phyloP scores from a whole-genome alignment of 2,113 vertebrate genomes.

The Scophthalmus maximus region DNA sequence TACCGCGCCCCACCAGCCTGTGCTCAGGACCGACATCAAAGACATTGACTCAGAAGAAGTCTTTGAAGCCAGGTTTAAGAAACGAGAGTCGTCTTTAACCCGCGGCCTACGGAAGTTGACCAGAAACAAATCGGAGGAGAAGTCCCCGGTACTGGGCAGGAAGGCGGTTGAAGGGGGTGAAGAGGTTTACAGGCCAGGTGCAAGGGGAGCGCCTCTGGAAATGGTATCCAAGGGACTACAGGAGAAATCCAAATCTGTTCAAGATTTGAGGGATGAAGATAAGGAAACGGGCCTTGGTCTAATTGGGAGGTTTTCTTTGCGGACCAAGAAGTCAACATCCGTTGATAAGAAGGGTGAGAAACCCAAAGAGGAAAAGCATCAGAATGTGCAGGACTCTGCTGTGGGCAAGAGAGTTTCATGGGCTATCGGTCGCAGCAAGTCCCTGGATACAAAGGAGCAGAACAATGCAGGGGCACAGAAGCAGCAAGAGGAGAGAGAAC shows the following conservation, averaged over 20 bases:
- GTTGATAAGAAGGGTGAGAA: slow-evolving; percentile 79
- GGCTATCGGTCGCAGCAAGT: slow-evolving; percentile 82
- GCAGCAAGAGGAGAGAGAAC: slow-evolving; percentile 46
- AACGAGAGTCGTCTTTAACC: slow-evolving; percentile 89
- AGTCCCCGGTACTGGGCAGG: slow-evolving; percentile 74
- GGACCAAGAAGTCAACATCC: slow-evolving; percentile 81
- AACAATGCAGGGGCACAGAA: slow-evolving; percentile 20
- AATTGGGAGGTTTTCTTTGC: slow-evolving; percentile 89
- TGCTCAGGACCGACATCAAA: slow-evolving; percentile 83
- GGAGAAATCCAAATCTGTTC: slow-evolving; percentile 90
- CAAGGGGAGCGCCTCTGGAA: slow-evolving; percentile 88
- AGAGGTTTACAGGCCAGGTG: slow-evolving; percentile 90
- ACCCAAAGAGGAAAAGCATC: slow-evolving; percentile 63
- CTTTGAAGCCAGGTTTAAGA: slow-evolving; percentile 96
- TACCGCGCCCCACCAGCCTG: slow-evolving; percentile 48
- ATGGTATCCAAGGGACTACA: slow-evolving; percentile 77
- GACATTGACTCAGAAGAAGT: slow-evolving; percentile 94
- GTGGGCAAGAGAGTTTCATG: slow-evolving; percentile 82
- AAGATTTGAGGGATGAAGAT: slow-evolving; percentile 86
- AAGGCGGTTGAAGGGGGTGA: slow-evolving; percentile 83
- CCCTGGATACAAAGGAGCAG: slow-evolving; percentile 76
- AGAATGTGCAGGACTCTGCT: slow-evolving; percentile 66
- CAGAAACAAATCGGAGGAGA: slow-evolving; percentile 90
- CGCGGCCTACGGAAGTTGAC: slow-evolving; percentile 89
- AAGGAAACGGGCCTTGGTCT: slow-evolving; percentile 84